These are phyloP conservation scores for Chinchilla lanigera DNA, from an alignment of 2,113 vertebrate genomes.

Conservation along the genomic window DNA sequence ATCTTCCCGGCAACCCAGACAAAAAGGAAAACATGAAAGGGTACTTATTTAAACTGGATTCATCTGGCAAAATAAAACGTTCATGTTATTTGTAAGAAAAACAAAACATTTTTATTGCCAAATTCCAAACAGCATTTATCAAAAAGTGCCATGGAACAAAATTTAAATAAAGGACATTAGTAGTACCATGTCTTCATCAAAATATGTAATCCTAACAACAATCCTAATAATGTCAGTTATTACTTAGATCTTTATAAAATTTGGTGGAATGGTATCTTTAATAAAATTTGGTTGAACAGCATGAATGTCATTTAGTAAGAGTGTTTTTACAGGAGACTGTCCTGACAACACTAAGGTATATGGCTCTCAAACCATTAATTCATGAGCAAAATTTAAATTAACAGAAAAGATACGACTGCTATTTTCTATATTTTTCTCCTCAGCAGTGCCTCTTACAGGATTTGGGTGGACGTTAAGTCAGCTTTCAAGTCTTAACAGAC, in stretches of 20 bases:
- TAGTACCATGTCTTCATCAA: background rate
- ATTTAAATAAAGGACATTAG: slow-evolving; percentile 34
- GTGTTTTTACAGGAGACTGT: background rate
- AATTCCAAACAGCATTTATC: slow-evolving; percentile 15
- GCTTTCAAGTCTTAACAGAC: background rate
- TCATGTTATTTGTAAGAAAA: background rate
- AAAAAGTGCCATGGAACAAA: background rate
- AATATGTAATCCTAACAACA: background rate
- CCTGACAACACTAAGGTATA: background rate
- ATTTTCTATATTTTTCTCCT: background rate
- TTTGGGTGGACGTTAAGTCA: background rate
- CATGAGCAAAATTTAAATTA: background rate
- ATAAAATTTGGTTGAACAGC: background rate
- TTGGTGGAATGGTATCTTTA: background rate
- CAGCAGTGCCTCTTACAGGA: background rate
- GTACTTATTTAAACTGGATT: slow-evolving; percentile 58
- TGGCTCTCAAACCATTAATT: background rate
- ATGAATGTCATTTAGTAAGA: background rate
- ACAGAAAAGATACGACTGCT: background rate
- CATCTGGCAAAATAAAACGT: slow-evolving; percentile 49
- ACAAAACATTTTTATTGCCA: slow-evolving; percentile 40
- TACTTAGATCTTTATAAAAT: background rate
- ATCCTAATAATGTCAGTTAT: background rate
- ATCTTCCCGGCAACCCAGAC: slow-evolving; percentile 42
- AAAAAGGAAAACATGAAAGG: slow-evolving; percentile 52